A percentile compares a stretch with the other conserved stretches of the same genome.
phyloP scores from a whole-genome alignment of 2,797 vertebrate genomes.

The Eremophila alpestris region DNA sequence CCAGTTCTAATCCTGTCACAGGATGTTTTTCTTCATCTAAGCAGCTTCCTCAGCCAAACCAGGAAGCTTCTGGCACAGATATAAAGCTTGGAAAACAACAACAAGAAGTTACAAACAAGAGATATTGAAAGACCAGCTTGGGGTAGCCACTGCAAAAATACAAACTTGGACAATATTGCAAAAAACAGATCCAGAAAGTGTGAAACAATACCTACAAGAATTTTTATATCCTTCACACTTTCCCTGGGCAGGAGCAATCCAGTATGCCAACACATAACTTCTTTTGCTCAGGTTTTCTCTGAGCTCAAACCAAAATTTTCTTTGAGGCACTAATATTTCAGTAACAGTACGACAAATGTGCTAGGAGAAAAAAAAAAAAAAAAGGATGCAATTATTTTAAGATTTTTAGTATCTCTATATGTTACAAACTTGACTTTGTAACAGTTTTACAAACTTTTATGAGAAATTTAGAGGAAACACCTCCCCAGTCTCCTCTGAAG shows the following conservation, averaged over 20 bases:
- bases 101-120: background rate
- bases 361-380: background rate
- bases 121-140: background rate
- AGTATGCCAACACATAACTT: fast-evolving
- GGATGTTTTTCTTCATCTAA: background rate
- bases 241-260: background rate
- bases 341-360: background rate
- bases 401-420: background rate
- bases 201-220: background rate
- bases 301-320: background rate
- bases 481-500: background rate
- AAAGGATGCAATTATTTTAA: background rate
- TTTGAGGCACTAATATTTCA: background rate
- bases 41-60: background rate
- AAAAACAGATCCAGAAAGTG: background rate
- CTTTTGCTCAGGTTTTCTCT: background rate
- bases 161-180: no score
- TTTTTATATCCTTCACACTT: background rate
- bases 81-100: background rate
- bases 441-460: background rate
- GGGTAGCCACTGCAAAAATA: background rate
- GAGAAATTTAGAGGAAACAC: background rate
- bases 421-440: background rate
- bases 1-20: background rate
- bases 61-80: background rate